Evolutionary conservation across 2,113 vertebrate genomes (phyloP), one percentile per base, ranked within the genome.

Genomic region (Entomyzon cyanotis): DNA sequence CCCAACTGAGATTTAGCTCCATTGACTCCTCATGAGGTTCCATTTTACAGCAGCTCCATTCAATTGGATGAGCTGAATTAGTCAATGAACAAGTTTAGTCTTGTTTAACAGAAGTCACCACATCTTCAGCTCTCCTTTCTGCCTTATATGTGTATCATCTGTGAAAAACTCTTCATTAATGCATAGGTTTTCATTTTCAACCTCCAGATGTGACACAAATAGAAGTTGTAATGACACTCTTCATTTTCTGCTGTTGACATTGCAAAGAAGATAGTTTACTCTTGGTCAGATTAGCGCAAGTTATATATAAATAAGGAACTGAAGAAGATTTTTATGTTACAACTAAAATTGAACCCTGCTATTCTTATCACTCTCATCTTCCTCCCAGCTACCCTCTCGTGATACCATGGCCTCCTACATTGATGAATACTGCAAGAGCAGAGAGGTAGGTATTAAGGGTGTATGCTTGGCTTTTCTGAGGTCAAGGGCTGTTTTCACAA

Each of bases 341-440:
- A 6, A 37, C 52, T 75, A 24, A 71, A 86, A 90, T 52, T 52
- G 71, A 92, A 64, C 52, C 18, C 17, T 94, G 24, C 37, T 73
- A 3, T 44, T 80, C 59, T 95, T 93, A 94, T 90, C 96, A 56
- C 6, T 31, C 12, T 74, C 90, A 95, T 97, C 91, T 95, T 96
- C 90, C 94, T 96, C 80, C 64, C 47, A 94, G 89, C 79, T 86
- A 95, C 81, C 50, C 6, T 93, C 59, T 30, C 56, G 47, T 84
- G 92, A 87, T 95, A 93, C 44, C 52, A n/a, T 90, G 90, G 87
- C 94, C 93, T 96, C 95, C 93, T 96, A 95, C 90, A 90, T 2
- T 23, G 94, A 94, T 94, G 85, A 90, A 68, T 90, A 52, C 74
- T 89, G 35, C 39, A 84, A 39, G 52, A 90, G 64, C 31, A 84